Percentiles rank a stretch among this genome's conserved stretches.
These are phyloP conservation scores for Pygoscelis adeliae DNA, from an alignment of 2,113 vertebrate genomes.

Conservation along the genomic window DNA sequence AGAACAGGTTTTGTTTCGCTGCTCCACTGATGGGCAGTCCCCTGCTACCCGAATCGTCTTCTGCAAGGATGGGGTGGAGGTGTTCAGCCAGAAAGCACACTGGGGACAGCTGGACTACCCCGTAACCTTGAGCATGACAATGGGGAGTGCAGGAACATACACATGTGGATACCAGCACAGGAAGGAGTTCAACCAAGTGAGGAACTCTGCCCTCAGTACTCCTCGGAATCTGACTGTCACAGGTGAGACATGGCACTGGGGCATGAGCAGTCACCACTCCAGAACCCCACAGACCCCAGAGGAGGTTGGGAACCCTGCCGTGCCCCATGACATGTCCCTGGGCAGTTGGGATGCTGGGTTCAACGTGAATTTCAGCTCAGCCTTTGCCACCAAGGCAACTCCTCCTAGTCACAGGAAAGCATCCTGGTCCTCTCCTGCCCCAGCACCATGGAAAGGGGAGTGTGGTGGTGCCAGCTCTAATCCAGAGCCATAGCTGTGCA, in stretches of 20 bases:
- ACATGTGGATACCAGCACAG: neutral
- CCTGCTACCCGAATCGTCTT: fast-evolving
- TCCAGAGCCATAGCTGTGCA: neutral
- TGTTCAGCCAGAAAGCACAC: neutral
- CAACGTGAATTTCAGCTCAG: neutral
- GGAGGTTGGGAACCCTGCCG: neutral
- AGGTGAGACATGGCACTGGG: no score
- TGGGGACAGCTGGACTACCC: no score
- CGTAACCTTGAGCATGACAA: neutral
- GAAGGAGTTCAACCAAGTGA: no score
- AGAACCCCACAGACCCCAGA: neutral
- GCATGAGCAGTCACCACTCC: no score
- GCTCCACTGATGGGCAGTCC: fast-evolving
- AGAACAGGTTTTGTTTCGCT: neutral
- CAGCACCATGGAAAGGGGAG: no score
- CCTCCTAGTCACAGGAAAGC: neutral
- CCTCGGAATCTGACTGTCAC: no score
- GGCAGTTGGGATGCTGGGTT: neutral
- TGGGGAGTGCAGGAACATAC: neutral
- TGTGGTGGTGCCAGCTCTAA: neutral
- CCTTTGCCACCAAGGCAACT: neutral
- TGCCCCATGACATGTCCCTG: neutral
- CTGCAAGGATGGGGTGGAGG: neutral
- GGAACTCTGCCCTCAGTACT: no score
- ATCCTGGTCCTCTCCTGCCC: neutral